Base-by-base conservation (phyloP, 2,797 vertebrate genomes). In the Loris lydekkerianus region DNA sequence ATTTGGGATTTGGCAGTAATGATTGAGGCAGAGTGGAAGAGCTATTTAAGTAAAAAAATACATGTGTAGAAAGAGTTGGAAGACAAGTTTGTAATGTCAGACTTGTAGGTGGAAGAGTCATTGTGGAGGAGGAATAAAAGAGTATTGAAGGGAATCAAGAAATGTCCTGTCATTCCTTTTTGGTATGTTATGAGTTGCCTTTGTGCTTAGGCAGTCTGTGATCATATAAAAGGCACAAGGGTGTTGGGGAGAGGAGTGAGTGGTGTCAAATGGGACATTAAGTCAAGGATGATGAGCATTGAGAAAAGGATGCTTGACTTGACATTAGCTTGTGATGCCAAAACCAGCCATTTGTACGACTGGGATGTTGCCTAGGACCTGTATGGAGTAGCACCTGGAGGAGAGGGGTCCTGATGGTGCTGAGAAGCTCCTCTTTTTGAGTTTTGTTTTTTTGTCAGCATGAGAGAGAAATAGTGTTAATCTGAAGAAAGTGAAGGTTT, bases 381-480 rank as follows among this genome's bases (percentile, higher is more conserved):
- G 0, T 5, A 0, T 13, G 37, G 76, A 56, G 58, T 17, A 6
- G 6, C 0, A 43, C 72, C 49, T n/a, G 17, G 80, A 5, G 40
- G 27, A 65, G 18, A 40, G n/a, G 29, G 31, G 56, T 84, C 40
- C 53, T 2, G 10, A 20, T 13, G 37, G 40, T 72, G 21, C 81
- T 18, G 18, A 56, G 80, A 77, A 61, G 20, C 37, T 82, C 0
- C 27, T 37, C 37, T 18, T 67, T 34, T 61, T 25, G 10, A 77
- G 46, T 58, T 43, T 56, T 89, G 37, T 78, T 53, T 53, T 15
- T 49, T 49, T 49, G 49, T 23, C 37, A 58, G 46, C 25, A 4
- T 49, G 40, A 72, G 81, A 75, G 75, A 31, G 83, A 61, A 10
- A 83, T 43, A 13, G 60, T 92, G 80, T 86, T 81, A 27, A 14